phyloP scores from a whole-genome alignment of 2,113 vertebrate species.

The Bos javanicus region DNA sequence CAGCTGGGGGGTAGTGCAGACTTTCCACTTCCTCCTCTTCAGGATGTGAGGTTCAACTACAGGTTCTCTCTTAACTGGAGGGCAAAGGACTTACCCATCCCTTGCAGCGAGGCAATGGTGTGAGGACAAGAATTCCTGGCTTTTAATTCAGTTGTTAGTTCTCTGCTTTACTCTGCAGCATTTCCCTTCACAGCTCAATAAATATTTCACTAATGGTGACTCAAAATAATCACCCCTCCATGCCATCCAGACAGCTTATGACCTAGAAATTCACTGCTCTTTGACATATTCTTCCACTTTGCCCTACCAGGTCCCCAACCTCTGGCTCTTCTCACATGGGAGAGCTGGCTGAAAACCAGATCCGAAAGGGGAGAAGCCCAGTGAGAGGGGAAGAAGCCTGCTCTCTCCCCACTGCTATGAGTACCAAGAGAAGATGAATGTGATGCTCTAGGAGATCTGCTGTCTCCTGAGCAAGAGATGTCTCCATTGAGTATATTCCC shows the following conservation, averaged over 20 bases:
- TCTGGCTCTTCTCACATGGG: neutral
- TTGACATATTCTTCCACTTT: neutral
- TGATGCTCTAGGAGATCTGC: neutral
- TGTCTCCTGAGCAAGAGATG: neutral
- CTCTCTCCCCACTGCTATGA: neutral
- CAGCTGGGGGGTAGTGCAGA: neutral
- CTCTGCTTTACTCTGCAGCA: neutral
- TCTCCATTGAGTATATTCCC: neutral
- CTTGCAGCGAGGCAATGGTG: neutral
- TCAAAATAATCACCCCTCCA: neutral
- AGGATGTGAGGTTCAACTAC: neutral
- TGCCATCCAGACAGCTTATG: neutral
- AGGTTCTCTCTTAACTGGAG: neutral
- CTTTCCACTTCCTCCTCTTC: neutral
- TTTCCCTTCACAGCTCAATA: slow-evolving; percentile 6
- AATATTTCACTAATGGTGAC: slow-evolving; percentile 24
- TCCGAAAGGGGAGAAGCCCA: neutral
- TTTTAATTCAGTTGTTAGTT: neutral
- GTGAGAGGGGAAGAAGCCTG: neutral
- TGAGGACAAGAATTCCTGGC: neutral
- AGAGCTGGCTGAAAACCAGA: neutral
- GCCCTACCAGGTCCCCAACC: neutral
- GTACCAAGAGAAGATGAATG: neutral
- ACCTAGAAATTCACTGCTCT: neutral
- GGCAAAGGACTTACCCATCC: neutral